Percentiles rank a stretch among this genome's conserved stretches.
Conservation (phyloP, 2,113 vertebrate species). For the Paradisaea rubra region DNA sequence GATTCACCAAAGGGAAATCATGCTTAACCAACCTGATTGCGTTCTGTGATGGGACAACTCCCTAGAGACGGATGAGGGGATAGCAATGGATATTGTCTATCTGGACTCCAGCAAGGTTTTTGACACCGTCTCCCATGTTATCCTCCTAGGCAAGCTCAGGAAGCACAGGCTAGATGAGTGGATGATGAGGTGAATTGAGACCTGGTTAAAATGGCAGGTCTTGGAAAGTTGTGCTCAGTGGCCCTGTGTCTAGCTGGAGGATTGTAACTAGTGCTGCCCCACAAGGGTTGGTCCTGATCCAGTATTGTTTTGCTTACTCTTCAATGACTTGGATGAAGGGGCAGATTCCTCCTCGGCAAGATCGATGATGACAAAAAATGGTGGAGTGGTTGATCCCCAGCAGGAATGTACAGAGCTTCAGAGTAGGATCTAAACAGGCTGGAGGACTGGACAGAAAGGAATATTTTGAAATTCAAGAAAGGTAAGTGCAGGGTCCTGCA, state of each 20-base stretch:
- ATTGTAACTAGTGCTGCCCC: background rate
- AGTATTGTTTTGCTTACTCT: background rate
- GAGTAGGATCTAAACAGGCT: background rate
- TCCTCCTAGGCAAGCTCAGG: background rate
- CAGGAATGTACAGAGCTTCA: background rate
- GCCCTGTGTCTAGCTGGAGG: background rate
- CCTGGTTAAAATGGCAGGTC: background rate
- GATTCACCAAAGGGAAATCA: background rate
- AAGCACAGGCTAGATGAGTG: background rate
- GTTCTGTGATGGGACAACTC: accelerated
- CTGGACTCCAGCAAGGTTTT: background rate
- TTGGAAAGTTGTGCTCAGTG: background rate
- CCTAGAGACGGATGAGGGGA: background rate
- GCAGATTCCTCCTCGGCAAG: background rate
- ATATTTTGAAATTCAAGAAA: background rate
- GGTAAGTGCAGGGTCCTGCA: background rate
- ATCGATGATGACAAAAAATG: background rate
- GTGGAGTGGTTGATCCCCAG: background rate
- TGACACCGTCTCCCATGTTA: background rate
- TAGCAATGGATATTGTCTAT: too few species aligned
- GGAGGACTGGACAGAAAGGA: background rate
- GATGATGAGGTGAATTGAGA: background rate
- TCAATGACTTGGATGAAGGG: background rate
- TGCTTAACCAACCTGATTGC: background rate
- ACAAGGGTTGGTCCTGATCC: background rate